Evolutionary conservation across 2,888 invertebrate species (phyloP), one percentile per base, ranked within the genome.

Genomic region (Harpagoxenus sublaevis): DNA sequence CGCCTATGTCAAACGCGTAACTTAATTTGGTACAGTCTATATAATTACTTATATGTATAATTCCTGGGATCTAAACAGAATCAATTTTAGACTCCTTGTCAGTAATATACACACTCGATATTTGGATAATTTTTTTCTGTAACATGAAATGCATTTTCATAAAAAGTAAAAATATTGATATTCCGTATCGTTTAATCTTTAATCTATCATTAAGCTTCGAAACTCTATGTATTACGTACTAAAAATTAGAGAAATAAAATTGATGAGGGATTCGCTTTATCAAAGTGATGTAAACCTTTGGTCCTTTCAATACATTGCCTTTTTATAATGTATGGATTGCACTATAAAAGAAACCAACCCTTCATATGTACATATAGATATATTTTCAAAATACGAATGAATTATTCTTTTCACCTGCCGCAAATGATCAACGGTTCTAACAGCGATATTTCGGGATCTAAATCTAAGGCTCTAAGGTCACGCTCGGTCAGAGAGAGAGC

Each of bases 401-500:
- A 51, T 23, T 8, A 65, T 48, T 51, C 4, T 9, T 10, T 42
- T 31, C 1, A 35, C 6, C 23, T 31, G 53, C 28, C 12, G 15
- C 28, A 42, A 51, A 77, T 18, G 4, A 45, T 0, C 6, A 6
- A 35, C 35, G 35, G 35, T 31, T 39, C 18, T 31, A 77, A 6
- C 15, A 53, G 3, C 42, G 60, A 63, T 48, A 68, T 55, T 31
- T 42, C 8, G 9, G 39, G n/a, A 31, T n/a, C n/a, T 55, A 45
- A 70, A 48, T 48, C 48, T 48, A 15, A 10, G 45, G 45, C 0
- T 77, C n/a, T 66, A 66, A 77, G 23, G 15, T 77, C 53, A 28
- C 1, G 42, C 10, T 15, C 31, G n/a, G 3, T 78, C 10, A 70
- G 45, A 70, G 31, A 70, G 31, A 42, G 55, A 55, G 55, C 31